Base-by-base conservation (phyloP, 2,113 vertebrate genomes). In the Urocynchramus pylzowi region DNA sequence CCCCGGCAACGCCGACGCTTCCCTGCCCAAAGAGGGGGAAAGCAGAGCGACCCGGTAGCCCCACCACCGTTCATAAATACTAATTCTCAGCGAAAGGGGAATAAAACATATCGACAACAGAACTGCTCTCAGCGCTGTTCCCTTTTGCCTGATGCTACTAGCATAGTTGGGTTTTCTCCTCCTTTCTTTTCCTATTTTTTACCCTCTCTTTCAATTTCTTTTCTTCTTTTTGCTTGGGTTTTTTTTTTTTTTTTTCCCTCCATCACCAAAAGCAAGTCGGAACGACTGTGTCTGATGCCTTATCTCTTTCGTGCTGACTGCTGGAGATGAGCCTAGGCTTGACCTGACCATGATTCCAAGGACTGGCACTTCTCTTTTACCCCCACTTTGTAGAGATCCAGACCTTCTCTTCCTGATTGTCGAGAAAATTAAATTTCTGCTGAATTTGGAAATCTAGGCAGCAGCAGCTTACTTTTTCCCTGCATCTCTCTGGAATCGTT, bases 321-420 rank as follows among this genome's bases (percentile, higher is more conserved):
- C 97, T 98, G 98, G 98, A 98, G 97, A 98, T 96, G 97, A 98
- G 97, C 96, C 97, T 98, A 44, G 95, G 96, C 97, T 97, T 97
- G 97, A 97, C 98, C 96, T 98, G 97, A 99, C 97, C 98, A 99
- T 99, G 99, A 99, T 98, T 97, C 98, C 97, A 97, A 98, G 97
- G 96, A 98, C 98, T 98, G 98, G 97, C 97, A 97, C 92, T 97
- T 97, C 93, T 97, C 97, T 97, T 97, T 97, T 96, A 91, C 96
- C 96, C 97, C 96, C 84, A 97, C 95, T 97, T 97, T 97, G 86
- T 97, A 96, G 96, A 97, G 93, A 97, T 97, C 95, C 97, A 97
- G 95, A 97, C 96, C 94, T 95, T 93, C 87, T 98, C 93, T 97
- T 98, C 97, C 95, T 89, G 92, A 96, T 96, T 97, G 95, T 97